Evolutionary conservation across 1,140 invertebrate species (phyloP).

Genomic region (Philopotamus ludificatus): DNA sequence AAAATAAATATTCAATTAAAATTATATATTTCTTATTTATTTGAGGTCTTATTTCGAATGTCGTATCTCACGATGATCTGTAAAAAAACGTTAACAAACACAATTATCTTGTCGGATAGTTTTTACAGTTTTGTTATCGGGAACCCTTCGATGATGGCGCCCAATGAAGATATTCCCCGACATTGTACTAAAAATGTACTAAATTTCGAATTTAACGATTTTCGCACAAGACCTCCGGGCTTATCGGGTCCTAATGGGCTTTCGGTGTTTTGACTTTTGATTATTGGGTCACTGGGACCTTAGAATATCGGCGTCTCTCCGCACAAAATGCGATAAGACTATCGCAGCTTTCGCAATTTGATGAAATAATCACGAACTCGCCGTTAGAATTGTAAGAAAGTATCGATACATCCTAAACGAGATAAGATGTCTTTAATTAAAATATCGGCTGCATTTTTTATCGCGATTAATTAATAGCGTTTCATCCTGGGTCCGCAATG

Average conservation of each 20-base stretch:
- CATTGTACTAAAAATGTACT: not conserved
- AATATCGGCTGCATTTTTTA: not conserved
- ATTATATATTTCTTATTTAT: not conserved
- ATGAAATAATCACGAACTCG: conserved; percentile 6
- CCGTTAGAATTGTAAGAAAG: conserved; percentile 12
- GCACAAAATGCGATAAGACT: conserved; percentile 3
- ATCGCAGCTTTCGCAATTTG: conserved; percentile 16
- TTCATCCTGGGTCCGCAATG: too few relatives aligned
- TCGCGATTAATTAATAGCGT: too few relatives aligned
- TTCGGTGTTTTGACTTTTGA: conserved; percentile 28
- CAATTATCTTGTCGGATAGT: not conserved
- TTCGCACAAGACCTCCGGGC: conserved; percentile 27
- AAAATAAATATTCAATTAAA: too few relatives aligned
- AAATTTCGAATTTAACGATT: conserved; percentile 29
- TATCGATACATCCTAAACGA: not conserved
- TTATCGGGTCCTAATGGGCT: conserved; percentile 28
- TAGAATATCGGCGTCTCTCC: not conserved
- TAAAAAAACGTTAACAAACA: not conserved
- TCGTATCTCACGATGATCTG: not conserved
- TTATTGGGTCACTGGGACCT: not conserved
- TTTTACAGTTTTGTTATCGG: too few relatives aligned
- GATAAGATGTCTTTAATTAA: conserved; percentile 12
- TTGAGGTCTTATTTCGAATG: too few relatives aligned
- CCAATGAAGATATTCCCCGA: not conserved
- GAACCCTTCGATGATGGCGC: too few relatives aligned